A percentile compares a stretch with the other conserved stretches of the same genome.
Evolutionary conservation across 2,888 invertebrate species (phyloP).

Genomic region (Dryadula phaetusa): DNA sequence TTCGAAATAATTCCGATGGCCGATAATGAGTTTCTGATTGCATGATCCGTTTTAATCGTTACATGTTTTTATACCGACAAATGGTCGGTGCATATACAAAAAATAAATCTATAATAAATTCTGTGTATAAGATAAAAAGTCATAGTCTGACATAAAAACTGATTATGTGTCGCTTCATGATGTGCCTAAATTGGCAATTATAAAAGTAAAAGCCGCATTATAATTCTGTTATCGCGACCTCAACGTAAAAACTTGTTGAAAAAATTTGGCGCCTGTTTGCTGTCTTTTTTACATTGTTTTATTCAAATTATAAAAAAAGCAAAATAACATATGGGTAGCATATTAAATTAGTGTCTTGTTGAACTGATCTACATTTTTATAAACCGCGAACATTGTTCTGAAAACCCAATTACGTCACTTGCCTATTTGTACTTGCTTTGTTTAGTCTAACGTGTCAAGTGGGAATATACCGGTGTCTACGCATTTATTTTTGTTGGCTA

Average conservation of each 20-base stretch:
- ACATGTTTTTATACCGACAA: background rate
- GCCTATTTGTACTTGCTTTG: slow-evolving; percentile 19
- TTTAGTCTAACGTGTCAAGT: slow-evolving; percentile 30
- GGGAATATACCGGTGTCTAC: slow-evolving; percentile 24
- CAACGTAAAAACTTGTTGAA: slow-evolving; percentile 1
- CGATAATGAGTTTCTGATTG: slow-evolving; percentile 41
- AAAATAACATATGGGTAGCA: background rate
- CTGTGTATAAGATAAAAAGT: slow-evolving; percentile 3
- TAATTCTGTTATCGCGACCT: background rate
- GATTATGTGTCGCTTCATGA: slow-evolving; percentile 4
- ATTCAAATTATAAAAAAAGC: background rate
- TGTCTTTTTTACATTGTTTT: background rate
- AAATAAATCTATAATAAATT: background rate
- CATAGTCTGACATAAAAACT: background rate
- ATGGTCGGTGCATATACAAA: background rate
- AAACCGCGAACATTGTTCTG: background rate
- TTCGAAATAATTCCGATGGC: slow-evolving; percentile 26
- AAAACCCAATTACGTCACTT: slow-evolving; percentile 2
- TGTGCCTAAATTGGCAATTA: slow-evolving; percentile 4
- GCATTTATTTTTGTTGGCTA: slow-evolving; percentile 55
- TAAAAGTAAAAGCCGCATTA: slow-evolving; percentile 1
- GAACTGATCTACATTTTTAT: slow-evolving; percentile 11
- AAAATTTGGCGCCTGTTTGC: slow-evolving; percentile 4
- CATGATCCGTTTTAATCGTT: slow-evolving; percentile 11
- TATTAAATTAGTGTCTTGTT: background rate